Evolutionary conservation across 2,113 vertebrate species (phyloP).

Genomic region (Halcyon malimbica): DNA sequence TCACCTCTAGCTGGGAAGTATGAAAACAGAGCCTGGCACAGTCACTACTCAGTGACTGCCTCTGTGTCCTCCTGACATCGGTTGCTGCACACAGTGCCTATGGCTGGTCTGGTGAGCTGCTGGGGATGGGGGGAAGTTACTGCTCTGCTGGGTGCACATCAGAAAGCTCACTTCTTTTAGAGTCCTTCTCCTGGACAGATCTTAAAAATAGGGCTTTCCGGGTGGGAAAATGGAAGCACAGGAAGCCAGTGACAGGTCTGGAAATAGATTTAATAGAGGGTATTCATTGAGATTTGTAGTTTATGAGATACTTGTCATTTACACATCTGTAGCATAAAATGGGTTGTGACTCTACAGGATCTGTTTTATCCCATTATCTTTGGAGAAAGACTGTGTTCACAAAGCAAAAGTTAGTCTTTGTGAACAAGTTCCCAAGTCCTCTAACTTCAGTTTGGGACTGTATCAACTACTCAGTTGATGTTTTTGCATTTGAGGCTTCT

Average conservation of each 20-base stretch:
- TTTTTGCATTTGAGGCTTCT: neutral
- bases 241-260: neutral
- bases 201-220: neutral
- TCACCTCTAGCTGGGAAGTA: neutral
- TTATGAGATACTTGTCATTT: neutral
- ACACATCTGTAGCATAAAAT: neutral
- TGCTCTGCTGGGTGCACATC: neutral
- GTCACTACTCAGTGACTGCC: neutral
- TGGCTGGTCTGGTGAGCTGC: neutral
- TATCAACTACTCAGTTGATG: accelerated
- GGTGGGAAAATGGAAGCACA: neutral
- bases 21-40: neutral
- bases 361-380: neutral
- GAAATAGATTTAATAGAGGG: neutral
- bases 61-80: neutral
- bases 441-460: neutral
- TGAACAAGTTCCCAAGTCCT: neutral
- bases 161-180: neutral
- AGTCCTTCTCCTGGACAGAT: neutral
- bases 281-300: neutral
- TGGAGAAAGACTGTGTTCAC: neutral
- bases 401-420: neutral
- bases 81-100: neutral
- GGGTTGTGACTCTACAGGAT: neutral
- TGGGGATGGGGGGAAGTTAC: no score